Evolutionary conservation across 2,797 vertebrate genomes (phyloP).

Genomic region (Cygnus olor): DNA sequence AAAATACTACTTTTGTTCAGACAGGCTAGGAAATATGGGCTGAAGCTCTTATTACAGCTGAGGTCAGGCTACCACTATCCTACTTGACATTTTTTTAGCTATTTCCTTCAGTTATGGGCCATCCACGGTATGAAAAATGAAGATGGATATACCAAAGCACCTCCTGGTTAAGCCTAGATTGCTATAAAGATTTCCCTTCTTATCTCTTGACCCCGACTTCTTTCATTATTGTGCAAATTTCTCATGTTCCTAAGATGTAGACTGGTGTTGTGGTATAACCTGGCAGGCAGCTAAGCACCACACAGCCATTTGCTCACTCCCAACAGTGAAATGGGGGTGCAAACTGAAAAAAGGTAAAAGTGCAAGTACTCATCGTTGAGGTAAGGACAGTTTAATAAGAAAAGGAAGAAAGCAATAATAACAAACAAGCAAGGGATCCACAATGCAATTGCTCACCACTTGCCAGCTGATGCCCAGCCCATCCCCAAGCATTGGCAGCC

Average conservation of each 20-base stretch:
- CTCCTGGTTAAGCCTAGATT: not conserved
- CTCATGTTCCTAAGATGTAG: not conserved
- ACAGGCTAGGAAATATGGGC: not conserved
- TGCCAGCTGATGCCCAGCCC: no score
- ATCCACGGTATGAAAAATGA: not conserved
- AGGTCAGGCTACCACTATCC: not conserved
- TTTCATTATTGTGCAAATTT: not conserved
- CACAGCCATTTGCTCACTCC: not conserved
- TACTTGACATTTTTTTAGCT: not conserved
- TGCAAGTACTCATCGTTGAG: no score
- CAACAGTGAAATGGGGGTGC: not conserved
- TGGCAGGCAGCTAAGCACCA: not conserved
- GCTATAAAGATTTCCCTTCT: not conserved
- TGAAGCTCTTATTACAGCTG: not conserved
- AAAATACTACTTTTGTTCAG: not conserved
- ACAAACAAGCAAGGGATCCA: no score
- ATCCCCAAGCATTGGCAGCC: no score
- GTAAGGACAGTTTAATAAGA: no score
- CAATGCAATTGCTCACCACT: no score
- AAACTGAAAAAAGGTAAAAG: not conserved
- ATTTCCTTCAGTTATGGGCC: rapidly evolving
- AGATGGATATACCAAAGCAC: not conserved
- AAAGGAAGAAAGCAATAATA: no score
- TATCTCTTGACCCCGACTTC: not conserved
- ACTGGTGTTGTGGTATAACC: not conserved